Conservation (phyloP, 1,140 invertebrate genomes). For the Sinella curviseta region DNA sequence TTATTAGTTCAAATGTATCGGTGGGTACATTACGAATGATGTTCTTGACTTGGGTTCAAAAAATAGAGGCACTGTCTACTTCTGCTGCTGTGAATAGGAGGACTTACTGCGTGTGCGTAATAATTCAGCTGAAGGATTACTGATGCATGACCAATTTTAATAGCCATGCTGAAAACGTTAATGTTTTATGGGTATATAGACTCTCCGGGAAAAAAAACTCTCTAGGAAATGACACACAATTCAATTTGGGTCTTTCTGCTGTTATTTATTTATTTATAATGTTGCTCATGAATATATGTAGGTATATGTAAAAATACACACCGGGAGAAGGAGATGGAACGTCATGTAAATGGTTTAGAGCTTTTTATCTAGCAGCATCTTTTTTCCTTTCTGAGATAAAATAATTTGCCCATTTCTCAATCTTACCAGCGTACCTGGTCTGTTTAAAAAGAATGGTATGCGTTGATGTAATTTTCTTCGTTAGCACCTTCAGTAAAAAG, state of each 20-base stretch:
- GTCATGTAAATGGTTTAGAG: background rate
- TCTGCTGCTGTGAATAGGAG: background rate
- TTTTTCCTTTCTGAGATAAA: background rate
- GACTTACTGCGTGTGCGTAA: background rate
- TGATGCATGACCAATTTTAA: conserved; percentile 45
- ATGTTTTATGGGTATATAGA: conserved; percentile 1
- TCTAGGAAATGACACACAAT: conserved; percentile 4
- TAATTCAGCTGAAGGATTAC: conserved; percentile 17
- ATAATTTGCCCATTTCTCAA: background rate
- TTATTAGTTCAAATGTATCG: conserved; percentile 9
- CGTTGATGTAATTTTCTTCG: background rate
- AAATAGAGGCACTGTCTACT: too few species aligned
- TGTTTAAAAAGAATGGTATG: background rate
- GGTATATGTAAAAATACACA: background rate
- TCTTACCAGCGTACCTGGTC: too few species aligned
- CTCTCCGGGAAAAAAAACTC: background rate
- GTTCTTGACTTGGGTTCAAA: background rate
- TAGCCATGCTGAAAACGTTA: conserved; percentile 33
- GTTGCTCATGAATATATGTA: background rate
- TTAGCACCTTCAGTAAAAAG: conserved; percentile 14
- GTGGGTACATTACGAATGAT: background rate
- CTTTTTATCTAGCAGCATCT: background rate
- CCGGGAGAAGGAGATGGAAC: too few species aligned
- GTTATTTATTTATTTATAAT: background rate
- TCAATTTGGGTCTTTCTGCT: background rate